These are phyloP conservation scores for Sebastes glaucus DNA, from an alignment of 2,797 vertebrate genomes.

Conservation along the genomic window DNA sequence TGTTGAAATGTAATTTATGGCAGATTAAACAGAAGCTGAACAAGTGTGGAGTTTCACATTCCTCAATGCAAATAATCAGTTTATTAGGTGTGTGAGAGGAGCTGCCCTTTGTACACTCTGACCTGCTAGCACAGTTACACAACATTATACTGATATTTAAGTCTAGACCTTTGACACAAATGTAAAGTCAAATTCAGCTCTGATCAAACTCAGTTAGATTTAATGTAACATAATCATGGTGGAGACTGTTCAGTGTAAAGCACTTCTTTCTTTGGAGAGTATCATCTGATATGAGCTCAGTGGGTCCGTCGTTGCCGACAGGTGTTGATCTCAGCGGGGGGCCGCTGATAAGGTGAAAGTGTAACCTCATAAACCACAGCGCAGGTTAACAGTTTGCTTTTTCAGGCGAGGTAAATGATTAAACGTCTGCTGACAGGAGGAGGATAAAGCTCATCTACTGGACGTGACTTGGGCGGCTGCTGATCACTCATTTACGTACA, in stretches of 20 bases:
- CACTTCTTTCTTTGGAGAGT: neutral
- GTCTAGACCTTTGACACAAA: neutral
- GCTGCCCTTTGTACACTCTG: slow-evolving; percentile 36
- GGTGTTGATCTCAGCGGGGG: slow-evolving; percentile 22
- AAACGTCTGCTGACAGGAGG: slow-evolving; percentile 5
- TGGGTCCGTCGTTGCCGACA: neutral
- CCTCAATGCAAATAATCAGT: slow-evolving; percentile 9
- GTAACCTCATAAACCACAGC: slow-evolving; percentile 43
- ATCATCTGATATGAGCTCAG: neutral
- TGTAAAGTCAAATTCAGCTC: neutral
- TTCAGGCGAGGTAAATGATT: slow-evolving; percentile 60
- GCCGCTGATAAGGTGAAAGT: slow-evolving; percentile 55
- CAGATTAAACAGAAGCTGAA: neutral
- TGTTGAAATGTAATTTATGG: slow-evolving; percentile 5
- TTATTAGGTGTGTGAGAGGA: slow-evolving; percentile 11
- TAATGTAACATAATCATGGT: neutral
- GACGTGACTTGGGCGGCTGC: neutral
- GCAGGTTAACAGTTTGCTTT: slow-evolving; percentile 18
- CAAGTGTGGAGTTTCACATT: slow-evolving; percentile 31
- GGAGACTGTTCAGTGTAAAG: neutral
- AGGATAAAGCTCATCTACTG: neutral
- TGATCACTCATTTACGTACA: neutral
- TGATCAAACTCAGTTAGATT: neutral
- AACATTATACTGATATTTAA: slow-evolving; percentile 10
- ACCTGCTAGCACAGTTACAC: slow-evolving; percentile 13